These are phyloP conservation scores for Mobula birostris DNA, from an alignment of 2,113 vertebrate genomes.

Conservation along the genomic window DNA sequence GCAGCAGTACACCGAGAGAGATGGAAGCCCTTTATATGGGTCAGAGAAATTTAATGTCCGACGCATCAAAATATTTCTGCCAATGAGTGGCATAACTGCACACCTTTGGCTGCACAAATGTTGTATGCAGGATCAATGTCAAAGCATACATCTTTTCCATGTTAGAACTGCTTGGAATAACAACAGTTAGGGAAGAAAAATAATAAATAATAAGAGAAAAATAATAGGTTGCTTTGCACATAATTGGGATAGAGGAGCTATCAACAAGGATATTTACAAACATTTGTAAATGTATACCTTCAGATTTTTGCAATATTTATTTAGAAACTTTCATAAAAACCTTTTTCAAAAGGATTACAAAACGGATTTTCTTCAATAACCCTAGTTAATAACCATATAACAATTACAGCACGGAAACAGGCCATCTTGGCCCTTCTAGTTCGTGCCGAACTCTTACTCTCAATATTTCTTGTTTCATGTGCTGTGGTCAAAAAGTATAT, in stretches of 20 bases:
- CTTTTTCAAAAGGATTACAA: background rate
- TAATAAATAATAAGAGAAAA: background rate
- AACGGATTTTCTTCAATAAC: background rate
- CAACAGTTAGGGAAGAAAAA: background rate
- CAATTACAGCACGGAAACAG: too few relatives aligned
- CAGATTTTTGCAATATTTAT: background rate
- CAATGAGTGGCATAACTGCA: background rate
- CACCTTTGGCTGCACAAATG: background rate
- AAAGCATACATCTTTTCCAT: background rate
- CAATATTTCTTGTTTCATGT: background rate
- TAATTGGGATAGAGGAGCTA: background rate
- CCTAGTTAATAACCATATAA: too few relatives aligned
- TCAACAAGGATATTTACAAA: background rate
- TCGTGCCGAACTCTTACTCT: too few relatives aligned
- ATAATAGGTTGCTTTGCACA: background rate
- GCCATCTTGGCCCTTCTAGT: too few relatives aligned
- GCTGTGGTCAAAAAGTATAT: background rate
- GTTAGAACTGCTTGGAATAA: background rate
- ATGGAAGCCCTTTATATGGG: background rate
- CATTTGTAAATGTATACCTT: too few relatives aligned
- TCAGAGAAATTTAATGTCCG: background rate
- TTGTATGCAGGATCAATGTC: background rate
- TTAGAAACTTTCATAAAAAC: background rate
- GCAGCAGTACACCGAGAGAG: background rate
- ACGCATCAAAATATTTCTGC: background rate